Conservation (phyloP, 2,113 vertebrate genomes). For the Orycteropus afer region DNA sequence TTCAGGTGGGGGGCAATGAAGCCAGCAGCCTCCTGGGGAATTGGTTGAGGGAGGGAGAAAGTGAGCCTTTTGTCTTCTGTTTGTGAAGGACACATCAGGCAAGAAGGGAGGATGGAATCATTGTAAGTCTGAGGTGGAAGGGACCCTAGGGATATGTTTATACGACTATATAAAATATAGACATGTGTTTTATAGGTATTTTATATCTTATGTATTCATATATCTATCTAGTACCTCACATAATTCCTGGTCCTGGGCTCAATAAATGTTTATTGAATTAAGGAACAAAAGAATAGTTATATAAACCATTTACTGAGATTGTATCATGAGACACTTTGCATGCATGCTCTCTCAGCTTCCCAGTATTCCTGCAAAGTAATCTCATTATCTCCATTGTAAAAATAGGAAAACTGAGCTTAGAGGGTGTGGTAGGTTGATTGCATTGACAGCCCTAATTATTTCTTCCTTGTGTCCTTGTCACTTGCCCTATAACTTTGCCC, state of each 20-base stretch:
- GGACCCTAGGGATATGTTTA: conserved; percentile 70
- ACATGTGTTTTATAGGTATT: conserved; percentile 75
- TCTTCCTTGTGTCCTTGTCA: neutral
- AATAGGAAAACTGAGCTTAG: neutral
- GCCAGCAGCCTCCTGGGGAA: conserved; percentile 25
- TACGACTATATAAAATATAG: conserved; percentile 67
- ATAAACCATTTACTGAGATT: conserved; percentile 39
- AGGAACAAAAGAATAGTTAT: conserved; percentile 51
- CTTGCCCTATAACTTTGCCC: too few species aligned
- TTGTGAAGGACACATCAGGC: conserved; percentile 10
- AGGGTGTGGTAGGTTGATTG: neutral
- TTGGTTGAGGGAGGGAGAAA: neutral
- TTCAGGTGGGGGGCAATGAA: conserved; percentile 59
- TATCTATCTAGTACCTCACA: conserved; percentile 60
- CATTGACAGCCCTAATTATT: neutral
- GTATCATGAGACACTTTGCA: neutral
- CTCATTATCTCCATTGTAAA: neutral
- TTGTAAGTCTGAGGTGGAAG: conserved; percentile 33
- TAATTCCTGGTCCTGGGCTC: conserved; percentile 63
- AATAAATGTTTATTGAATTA: conserved; percentile 67
- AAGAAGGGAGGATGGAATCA: neutral
- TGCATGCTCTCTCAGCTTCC: neutral
- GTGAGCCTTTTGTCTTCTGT: conserved; percentile 61
- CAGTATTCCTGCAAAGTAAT: neutral
- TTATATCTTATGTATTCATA: conserved; percentile 49